Percentiles rank a stretch among this genome's conserved stretches.
These are phyloP conservation scores for Isichthys henryi DNA, from an alignment of 2,113 vertebrate genomes.

Conservation along the genomic window DNA sequence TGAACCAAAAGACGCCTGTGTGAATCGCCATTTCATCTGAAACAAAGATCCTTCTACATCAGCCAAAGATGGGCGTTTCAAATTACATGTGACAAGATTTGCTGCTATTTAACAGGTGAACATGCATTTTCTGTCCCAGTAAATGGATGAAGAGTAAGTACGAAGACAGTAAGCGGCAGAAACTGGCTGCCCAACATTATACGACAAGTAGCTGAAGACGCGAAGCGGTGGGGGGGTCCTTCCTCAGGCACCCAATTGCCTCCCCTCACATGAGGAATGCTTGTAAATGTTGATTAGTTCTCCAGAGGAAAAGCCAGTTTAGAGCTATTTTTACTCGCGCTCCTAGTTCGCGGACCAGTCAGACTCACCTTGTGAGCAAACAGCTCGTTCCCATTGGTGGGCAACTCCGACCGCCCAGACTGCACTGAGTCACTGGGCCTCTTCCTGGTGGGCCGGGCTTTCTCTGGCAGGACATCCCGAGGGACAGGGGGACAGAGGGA, in stretches of 20 bases:
- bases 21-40: background rate
- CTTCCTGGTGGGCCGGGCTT: constrained; percentile 47
- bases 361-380: constrained; percentile 61
- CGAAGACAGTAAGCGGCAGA: background rate
- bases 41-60: background rate
- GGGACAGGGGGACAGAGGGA: background rate
- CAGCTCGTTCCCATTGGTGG: constrained; percentile 43
- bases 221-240: background rate
- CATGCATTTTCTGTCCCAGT: background rate
- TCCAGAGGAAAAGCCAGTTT: background rate
- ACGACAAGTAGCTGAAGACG: background rate
- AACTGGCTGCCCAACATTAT: background rate
- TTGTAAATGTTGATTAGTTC: background rate
- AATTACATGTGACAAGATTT: background rate
- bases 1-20: constrained; percentile 29
- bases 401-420: constrained; percentile 22
- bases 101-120: background rate
- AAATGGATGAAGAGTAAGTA: background rate
- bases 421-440: constrained; percentile 41
- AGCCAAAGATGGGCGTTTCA: background rate
- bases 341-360: background rate
- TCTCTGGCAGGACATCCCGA: constrained; percentile 27
- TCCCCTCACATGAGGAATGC: background rate
- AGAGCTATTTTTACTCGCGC: background rate
- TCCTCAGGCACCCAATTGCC: background rate